These are phyloP conservation scores for Stictonetta naevosa DNA, from an alignment of 2,113 vertebrate genomes.

Conservation along the genomic window DNA sequence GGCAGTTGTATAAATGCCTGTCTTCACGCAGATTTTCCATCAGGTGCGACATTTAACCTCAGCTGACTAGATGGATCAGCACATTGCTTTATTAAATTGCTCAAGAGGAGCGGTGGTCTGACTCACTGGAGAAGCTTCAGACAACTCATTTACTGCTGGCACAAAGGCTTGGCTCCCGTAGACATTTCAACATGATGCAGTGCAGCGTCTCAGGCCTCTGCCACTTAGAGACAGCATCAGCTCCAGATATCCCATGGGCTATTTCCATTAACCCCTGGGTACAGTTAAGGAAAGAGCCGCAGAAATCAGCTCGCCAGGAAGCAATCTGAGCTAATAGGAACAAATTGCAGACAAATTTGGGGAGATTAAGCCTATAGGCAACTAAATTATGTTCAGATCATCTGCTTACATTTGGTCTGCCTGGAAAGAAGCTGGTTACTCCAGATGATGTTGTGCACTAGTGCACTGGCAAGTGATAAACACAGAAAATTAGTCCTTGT, in stretches of 20 bases:
- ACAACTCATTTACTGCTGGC: neutral
- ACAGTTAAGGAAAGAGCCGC: neutral
- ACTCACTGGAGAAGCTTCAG: neutral
- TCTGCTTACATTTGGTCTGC: neutral
- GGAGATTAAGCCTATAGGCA: neutral
- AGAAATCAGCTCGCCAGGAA: neutral
- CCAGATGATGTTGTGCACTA: neutral
- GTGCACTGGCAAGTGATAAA: neutral
- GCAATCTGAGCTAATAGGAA: neutral
- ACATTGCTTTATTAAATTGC: neutral
- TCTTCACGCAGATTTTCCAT: neutral
- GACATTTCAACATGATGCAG: neutral
- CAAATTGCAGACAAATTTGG: neutral
- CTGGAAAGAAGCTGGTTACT: neutral
- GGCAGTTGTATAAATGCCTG: neutral
- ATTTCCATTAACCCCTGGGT: neutral
- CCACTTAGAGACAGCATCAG: neutral
- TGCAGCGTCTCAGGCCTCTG: neutral
- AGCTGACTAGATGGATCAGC: neutral
- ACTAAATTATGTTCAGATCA: neutral
- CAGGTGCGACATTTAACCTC: neutral
- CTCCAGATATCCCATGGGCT: neutral
- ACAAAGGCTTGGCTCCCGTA: neutral
- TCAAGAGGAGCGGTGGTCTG: neutral
- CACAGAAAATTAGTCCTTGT: neutral